phyloP scores from a whole-genome alignment of 2,888 invertebrate species.

The Rhaphigaster nebulosa region DNA sequence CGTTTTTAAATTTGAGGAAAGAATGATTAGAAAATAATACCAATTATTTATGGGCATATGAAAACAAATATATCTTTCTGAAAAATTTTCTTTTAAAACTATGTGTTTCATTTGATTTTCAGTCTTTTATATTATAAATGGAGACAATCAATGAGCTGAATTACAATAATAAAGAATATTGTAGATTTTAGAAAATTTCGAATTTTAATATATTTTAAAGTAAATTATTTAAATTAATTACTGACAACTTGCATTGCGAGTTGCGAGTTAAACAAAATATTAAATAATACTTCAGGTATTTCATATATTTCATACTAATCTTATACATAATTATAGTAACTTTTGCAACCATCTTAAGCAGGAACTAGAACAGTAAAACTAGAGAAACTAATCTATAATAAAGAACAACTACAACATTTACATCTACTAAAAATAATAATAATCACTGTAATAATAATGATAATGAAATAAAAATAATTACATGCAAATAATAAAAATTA shows the following conservation, averaged over 20 bases:
- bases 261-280: slow-evolving; percentile 32
- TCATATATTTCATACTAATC: slow-evolving; percentile 36
- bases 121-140: slow-evolving; percentile 23
- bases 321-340: slow-evolving; percentile 49
- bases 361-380: slow-evolving; percentile 51
- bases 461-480: slow-evolving; percentile 55
- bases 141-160: neutral
- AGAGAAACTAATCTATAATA: slow-evolving; percentile 49
- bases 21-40: neutral
- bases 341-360: slow-evolving; percentile 48
- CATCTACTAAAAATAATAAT: slow-evolving; percentile 51
- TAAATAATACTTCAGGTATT: slow-evolving; percentile 46
- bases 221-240: slow-evolving; percentile 42
- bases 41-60: slow-evolving; percentile 10
- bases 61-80: neutral
- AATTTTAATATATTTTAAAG: slow-evolving; percentile 20
- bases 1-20: neutral
- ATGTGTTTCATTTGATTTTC: slow-evolving; percentile 13
- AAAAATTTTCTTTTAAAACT: neutral
- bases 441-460: slow-evolving; percentile 30
- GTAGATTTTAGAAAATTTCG: neutral
- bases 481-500: slow-evolving; percentile 55
- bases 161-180: neutral
- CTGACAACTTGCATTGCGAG: neutral
- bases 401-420: slow-evolving; percentile 50